Conservation (phyloP, 2,888 invertebrate species). For the Parelbella ahira region DNA sequence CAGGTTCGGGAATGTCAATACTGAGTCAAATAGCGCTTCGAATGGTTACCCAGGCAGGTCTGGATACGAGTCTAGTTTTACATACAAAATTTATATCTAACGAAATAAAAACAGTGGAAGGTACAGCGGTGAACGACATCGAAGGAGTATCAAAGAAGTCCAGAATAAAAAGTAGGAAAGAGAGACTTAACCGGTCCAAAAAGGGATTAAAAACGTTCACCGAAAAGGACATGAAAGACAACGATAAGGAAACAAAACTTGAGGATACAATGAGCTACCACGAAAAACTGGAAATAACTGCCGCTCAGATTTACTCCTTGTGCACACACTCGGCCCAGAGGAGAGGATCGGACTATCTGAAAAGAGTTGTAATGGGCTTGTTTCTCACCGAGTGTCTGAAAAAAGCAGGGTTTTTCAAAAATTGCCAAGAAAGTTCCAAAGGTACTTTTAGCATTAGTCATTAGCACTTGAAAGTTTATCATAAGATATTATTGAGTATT, state of each 20-base stretch:
- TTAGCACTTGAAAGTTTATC: too few relatives aligned
- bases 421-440: slow-evolving; percentile 44
- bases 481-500: too few relatives aligned
- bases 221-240: slow-evolving; percentile 47
- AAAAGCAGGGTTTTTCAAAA: slow-evolving; percentile 83
- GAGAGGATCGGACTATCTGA: slow-evolving; percentile 84
- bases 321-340: slow-evolving; percentile 84
- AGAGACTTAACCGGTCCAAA: slow-evolving; percentile 60
- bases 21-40: slow-evolving; percentile 87
- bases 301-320: slow-evolving; percentile 80
- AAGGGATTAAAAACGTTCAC: slow-evolving; percentile 53
- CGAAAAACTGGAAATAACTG: slow-evolving; percentile 58
- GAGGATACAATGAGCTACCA: slow-evolving; percentile 52
- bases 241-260: slow-evolving; percentile 44
- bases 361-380: slow-evolving; percentile 87
- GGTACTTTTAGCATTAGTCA: slow-evolving; percentile 35
- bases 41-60: slow-evolving; percentile 86
- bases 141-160: slow-evolving; percentile 63
- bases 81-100: slow-evolving; percentile 62
- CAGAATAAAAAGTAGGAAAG: slow-evolving; percentile 66
- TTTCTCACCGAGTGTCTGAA: slow-evolving; percentile 87
- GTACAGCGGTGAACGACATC: slow-evolving; percentile 55
- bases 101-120: slow-evolving; percentile 51
- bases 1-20: slow-evolving; percentile 91
- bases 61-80: slow-evolving; percentile 68